Conservation (phyloP, 2,797 vertebrate species). For the Calcarius lapponicus region DNA sequence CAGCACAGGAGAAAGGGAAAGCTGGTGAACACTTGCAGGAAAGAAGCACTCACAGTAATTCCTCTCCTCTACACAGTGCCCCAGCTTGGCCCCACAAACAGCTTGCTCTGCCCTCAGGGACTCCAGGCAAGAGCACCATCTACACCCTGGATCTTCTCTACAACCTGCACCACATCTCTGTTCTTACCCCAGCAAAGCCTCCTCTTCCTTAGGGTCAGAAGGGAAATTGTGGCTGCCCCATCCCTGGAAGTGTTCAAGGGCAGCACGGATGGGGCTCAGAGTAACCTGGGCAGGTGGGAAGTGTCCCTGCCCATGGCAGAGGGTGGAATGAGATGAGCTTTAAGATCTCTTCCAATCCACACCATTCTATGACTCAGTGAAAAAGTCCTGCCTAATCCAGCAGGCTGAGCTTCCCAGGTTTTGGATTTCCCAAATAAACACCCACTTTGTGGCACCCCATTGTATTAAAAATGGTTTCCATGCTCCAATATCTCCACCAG, state of each 20-base stretch:
- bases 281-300: background rate
- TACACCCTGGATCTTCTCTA: background rate
- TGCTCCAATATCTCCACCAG: background rate
- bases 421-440: background rate
- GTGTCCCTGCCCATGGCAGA: background rate
- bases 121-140: background rate
- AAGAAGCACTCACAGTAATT: background rate
- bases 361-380: background rate
- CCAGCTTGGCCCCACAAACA: background rate
- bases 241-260: background rate
- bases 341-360: background rate
- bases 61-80: fast-evolving
- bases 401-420: background rate
- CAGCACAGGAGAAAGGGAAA: background rate
- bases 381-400: background rate
- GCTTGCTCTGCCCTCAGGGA: background rate
- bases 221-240: background rate
- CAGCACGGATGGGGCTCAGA: background rate
- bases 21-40: background rate
- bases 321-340: background rate
- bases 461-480: fast-evolving
- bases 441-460: background rate
- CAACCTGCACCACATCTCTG: background rate
- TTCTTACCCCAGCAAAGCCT: background rate
- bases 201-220: background rate